A percentile compares a stretch with the other conserved stretches of the same genome.
These are phyloP conservation scores for Lamprologus ornatipinnis DNA, from an alignment of 2,113 vertebrate genomes.

Conservation along the genomic window DNA sequence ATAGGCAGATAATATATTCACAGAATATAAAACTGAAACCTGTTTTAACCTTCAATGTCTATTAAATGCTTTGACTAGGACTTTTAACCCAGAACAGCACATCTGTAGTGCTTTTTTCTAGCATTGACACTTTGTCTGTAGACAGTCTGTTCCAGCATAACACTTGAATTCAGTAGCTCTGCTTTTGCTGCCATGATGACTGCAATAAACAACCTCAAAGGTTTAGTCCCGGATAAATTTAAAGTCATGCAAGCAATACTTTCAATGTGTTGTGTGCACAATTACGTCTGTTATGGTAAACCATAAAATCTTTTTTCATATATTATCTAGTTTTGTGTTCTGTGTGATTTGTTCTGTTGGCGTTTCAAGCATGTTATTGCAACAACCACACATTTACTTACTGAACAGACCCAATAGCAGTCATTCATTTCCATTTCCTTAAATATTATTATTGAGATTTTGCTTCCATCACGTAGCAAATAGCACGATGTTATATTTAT, in stretches of 20 bases:
- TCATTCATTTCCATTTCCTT: not conserved
- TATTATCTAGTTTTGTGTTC: not conserved
- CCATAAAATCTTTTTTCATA: constrained; percentile 13
- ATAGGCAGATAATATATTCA: not conserved
- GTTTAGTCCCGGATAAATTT: not conserved
- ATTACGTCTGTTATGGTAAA: not conserved
- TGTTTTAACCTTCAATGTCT: not conserved
- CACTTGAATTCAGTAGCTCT: not conserved
- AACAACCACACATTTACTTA: not conserved
- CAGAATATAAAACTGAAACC: not conserved
- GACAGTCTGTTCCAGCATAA: not conserved
- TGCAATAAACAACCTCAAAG: not conserved
- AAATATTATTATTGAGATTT: not conserved
- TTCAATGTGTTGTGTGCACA: not conserved
- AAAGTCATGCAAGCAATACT: not conserved
- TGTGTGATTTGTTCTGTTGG: not conserved
- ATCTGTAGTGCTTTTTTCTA: not conserved
- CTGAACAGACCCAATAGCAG: not conserved
- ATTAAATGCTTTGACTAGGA: not conserved
- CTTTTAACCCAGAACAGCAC: not conserved
- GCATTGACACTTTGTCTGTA: not conserved
- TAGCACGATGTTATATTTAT: not conserved
- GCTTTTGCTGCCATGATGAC: not conserved
- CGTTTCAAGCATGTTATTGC: not conserved
- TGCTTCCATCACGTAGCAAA: not conserved